Conservation (phyloP, 2,888 invertebrate genomes). For the Endomychus coccineus region DNA sequence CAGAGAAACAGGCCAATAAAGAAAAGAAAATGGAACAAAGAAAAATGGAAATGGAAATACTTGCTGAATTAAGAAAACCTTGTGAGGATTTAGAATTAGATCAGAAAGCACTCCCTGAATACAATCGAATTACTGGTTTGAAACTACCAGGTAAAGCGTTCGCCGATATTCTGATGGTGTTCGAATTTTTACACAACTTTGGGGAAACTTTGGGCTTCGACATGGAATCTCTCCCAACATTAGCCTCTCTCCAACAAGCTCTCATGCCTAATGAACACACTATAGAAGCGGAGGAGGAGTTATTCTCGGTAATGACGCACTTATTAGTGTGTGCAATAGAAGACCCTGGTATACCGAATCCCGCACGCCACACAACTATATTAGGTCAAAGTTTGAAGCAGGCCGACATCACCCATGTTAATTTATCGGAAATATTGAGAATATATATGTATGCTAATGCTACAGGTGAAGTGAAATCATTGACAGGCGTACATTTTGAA, state of each 20-base stretch:
- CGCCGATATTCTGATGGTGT: conserved; percentile 89
- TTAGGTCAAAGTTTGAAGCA: conserved; percentile 83
- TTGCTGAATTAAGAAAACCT: conserved; percentile 71
- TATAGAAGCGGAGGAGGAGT: conserved; percentile 74
- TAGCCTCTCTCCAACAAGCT: conserved; percentile 81
- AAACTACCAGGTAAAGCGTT: conserved; percentile 78
- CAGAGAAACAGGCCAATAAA: conserved; percentile 77
- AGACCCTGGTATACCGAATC: conserved; percentile 88
- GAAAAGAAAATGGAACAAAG: conserved; percentile 75
- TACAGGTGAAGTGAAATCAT: conserved; percentile 75
- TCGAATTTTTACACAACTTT: conserved; percentile 94
- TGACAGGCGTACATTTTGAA: conserved; percentile 75
- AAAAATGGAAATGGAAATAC: conserved; percentile 58
- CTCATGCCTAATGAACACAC: conserved; percentile 64
- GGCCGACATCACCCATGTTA: conserved; percentile 85
- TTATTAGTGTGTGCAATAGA: conserved; percentile 86
- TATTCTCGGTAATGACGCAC: conserved; percentile 82
- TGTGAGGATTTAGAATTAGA: conserved; percentile 87
- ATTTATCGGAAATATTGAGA: conserved; percentile 84
- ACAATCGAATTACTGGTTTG: conserved; percentile 61
- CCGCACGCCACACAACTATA: conserved; percentile 80
- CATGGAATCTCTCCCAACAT: conserved; percentile 76
- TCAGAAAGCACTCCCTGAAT: conserved; percentile 61
- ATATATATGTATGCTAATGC: conserved; percentile 88
- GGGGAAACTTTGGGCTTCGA: conserved; percentile 91